Percentiles rank a stretch among this genome's conserved stretches.
Evolutionary conservation across 2,113 vertebrate genomes (phyloP).

Genomic region (Pagrus major): DNA sequence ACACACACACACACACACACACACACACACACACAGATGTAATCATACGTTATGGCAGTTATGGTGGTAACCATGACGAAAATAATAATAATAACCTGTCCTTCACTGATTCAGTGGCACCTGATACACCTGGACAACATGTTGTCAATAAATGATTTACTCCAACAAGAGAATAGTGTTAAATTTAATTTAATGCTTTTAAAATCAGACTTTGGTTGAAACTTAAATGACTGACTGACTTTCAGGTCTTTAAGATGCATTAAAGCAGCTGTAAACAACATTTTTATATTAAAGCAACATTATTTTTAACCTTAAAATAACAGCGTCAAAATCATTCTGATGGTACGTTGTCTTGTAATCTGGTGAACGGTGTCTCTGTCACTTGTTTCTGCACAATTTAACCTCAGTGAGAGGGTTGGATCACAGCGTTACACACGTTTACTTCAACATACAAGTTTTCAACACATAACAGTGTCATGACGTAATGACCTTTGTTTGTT

Average conservation of each 20-base stretch:
- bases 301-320: too few relatives aligned
- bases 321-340: too few relatives aligned
- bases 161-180: neutral
- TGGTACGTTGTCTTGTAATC: too few relatives aligned
- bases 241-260: neutral
- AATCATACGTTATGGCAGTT: constrained; percentile 48
- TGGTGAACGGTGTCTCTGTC: too few relatives aligned
- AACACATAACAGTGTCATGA: too few relatives aligned
- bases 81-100: constrained; percentile 35
- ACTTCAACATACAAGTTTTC: too few relatives aligned
- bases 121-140: neutral
- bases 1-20: constrained; percentile 13
- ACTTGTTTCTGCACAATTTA: too few relatives aligned
- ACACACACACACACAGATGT: constrained; percentile 14
- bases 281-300: neutral
- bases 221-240: neutral
- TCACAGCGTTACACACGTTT: too few relatives aligned
- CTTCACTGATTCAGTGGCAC: neutral
- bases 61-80: constrained; percentile 21
- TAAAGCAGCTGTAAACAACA: neutral
- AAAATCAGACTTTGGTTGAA: neutral
- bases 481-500: too few relatives aligned
- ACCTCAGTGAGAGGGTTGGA: too few relatives aligned
- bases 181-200: too few relatives aligned
- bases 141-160: neutral